phyloP scores from a whole-genome alignment of 2,113 vertebrate genomes.

The Heteronetta atricapilla region DNA sequence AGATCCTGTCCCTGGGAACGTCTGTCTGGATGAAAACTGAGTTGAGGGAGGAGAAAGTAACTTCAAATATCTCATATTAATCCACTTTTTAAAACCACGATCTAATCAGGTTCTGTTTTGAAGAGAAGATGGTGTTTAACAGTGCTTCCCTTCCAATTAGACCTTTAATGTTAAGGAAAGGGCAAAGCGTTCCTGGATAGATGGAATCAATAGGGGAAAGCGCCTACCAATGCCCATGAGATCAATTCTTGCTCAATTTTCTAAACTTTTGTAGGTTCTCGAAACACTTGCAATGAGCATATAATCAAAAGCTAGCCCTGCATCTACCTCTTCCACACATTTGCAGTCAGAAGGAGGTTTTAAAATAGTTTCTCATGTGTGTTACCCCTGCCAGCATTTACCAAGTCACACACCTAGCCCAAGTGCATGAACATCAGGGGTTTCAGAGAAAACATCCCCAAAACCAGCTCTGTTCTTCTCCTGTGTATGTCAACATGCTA shows the following conservation, averaged over 20 bases:
- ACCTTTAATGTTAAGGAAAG: background rate
- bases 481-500: background rate
- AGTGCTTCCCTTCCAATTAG: background rate
- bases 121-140: background rate
- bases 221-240: background rate
- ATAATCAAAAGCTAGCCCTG: background rate
- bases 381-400: background rate
- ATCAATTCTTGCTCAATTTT: background rate
- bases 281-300: background rate
- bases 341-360: background rate
- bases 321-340: background rate
- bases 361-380: background rate
- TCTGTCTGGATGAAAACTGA: conserved; percentile 1
- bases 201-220: background rate
- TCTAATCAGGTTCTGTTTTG: background rate
- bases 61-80: background rate
- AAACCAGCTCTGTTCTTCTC: background rate
- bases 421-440: background rate
- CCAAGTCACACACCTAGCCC: background rate
- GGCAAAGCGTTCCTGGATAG: background rate
- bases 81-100: background rate
- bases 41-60: background rate
- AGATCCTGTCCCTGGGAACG: background rate
- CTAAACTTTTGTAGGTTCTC: background rate
- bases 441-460: background rate